Percentiles rank a stretch among this genome's conserved stretches.
Conservation (phyloP, 2,888 invertebrate genomes). For the Eulithis testata region DNA sequence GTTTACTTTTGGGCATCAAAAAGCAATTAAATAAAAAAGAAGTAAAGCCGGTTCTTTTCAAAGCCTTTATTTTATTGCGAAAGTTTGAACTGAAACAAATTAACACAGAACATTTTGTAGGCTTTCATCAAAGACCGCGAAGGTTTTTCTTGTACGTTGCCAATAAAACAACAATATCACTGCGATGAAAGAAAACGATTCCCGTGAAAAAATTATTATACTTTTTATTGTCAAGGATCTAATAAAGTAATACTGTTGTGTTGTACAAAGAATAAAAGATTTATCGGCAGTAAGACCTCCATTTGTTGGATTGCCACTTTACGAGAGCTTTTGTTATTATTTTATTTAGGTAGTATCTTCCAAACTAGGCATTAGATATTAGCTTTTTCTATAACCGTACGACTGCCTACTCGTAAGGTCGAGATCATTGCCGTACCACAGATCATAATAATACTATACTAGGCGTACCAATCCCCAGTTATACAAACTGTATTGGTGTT, state of each 20-base stretch:
- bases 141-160: not conserved
- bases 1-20: too few relatives aligned
- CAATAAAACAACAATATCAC: slow-evolving; percentile 22
- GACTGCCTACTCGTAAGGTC: too few relatives aligned
- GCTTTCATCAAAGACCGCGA: slow-evolving; percentile 1
- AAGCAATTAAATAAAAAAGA: too few relatives aligned
- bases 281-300: slow-evolving; percentile 59
- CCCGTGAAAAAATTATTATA: slow-evolving; percentile 43
- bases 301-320: slow-evolving; percentile 60
- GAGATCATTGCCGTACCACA: too few relatives aligned
- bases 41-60: too few relatives aligned
- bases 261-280: slow-evolving; percentile 50
- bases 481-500: too few relatives aligned
- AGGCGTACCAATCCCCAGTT: too few relatives aligned
- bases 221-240: slow-evolving; percentile 44
- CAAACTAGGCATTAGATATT: slow-evolving; percentile 10
- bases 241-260: slow-evolving; percentile 46
- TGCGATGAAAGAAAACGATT: slow-evolving; percentile 36
- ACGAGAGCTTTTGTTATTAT: slow-evolving; percentile 46
- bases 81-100: not conserved
- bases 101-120: slow-evolving; percentile 1
- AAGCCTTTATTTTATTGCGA: too few relatives aligned
- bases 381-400: not conserved
- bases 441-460: too few relatives aligned
- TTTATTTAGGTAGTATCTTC: slow-evolving; percentile 28